Base-by-base conservation (phyloP, 2,113 vertebrate genomes). In the Scalopus aquaticus region DNA sequence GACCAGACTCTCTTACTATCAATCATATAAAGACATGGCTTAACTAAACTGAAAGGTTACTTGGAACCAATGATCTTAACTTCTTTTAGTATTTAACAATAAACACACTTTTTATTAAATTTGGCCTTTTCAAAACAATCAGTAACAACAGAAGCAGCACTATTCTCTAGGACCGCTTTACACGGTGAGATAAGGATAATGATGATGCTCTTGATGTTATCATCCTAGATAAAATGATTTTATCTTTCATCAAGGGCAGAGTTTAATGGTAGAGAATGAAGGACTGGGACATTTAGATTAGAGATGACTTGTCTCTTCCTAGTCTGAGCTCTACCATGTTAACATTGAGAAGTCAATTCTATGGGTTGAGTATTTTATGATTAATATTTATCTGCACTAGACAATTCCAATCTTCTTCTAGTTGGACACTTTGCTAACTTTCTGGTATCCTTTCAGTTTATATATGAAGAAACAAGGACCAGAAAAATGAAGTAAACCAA, bases 41-140 rank as follows among this genome's bases (percentile, higher is more conserved):
- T 94, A 82, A 65, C 44, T 72, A 80, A 89, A 24, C 17, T 80
- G 37, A 64, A 93, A 84, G 24, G 1, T 35, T 26, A 72, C 24
- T 22, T 39, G 42, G 95, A 80, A 80, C 16, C 12, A 83, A 39
- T 32, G 32, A 60, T 77, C 19, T 51, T 76, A 65, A 90, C 15
- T 94, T 81, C 30, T 88, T 95, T 77, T 88, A 88, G 67, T 51
- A 60, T 58, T 77, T 73, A 82, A 85, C 28, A 73, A 84, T n/a
- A 90, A 74, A 69, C 16, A 64, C 26, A 42, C 15, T 22, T 64
- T 72, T 32, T 28, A 51, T 62, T 82, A 73, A 65, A 80, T 30
- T 37, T 84, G n/a, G 19, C 11, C 24, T 88, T 93, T 91, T 64
- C 64, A 84, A 93, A 49, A 42, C 20, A 81, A 44, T 22, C 30